These are phyloP conservation scores for Dreissena polymorpha DNA, from an alignment of 1,140 invertebrate species.

Conservation along the genomic window DNA sequence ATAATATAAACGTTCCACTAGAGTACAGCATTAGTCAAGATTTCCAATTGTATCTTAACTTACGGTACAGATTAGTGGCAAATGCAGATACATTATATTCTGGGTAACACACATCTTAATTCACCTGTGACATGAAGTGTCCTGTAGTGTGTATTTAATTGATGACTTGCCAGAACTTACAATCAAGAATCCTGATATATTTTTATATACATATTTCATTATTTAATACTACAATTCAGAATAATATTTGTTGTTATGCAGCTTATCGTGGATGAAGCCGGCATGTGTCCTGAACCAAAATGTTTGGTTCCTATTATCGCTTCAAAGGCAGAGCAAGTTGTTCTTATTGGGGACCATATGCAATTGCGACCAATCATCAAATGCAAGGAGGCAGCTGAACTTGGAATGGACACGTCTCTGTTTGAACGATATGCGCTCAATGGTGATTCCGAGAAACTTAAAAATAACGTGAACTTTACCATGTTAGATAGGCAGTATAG, in stretches of 20 bases:
- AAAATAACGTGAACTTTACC: conserved; percentile 25
- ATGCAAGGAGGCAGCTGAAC: conserved; percentile 39
- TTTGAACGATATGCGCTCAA: conserved; percentile 60
- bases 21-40: too few relatives aligned
- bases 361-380: conserved; percentile 61
- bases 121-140: too few relatives aligned
- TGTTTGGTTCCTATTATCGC: conserved; percentile 55
- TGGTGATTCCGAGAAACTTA: neutral
- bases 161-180: too few relatives aligned
- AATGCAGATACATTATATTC: too few relatives aligned
- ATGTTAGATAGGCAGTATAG: conserved; percentile 59
- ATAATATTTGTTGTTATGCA: conserved; percentile 14
- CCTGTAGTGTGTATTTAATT: too few relatives aligned
- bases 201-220: too few relatives aligned
- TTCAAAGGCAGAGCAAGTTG: conserved; percentile 46
- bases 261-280: conserved; percentile 64
- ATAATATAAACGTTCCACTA: too few relatives aligned
- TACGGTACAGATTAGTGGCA: too few relatives aligned
- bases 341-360: conserved; percentile 65
- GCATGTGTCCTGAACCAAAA: conserved; percentile 65
- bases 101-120: too few relatives aligned
- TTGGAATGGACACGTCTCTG: conserved; percentile 59
- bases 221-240: too few relatives aligned
- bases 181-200: too few relatives aligned
- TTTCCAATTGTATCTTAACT: too few relatives aligned